phyloP scores from a whole-genome alignment of 2,888 invertebrate species.

The Coleophora deauratella region DNA sequence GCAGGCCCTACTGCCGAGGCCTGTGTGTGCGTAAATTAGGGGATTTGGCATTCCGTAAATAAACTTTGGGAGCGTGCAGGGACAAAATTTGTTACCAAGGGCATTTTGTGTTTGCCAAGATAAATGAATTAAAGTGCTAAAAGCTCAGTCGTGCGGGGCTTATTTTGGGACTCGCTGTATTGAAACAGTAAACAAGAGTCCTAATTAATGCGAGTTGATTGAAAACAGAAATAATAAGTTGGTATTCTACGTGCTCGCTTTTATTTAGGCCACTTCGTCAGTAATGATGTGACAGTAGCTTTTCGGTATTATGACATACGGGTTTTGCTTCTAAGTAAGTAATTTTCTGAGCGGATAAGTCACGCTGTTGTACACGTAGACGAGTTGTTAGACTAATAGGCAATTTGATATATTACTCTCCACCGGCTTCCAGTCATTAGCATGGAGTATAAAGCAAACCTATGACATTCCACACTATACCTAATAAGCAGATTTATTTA shows the following conservation, averaged over 20 bases:
- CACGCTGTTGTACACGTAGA: too few relatives aligned
- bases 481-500: too few relatives aligned
- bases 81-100: constrained; percentile 23
- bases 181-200: constrained; percentile 49
- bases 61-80: constrained; percentile 15
- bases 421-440: too few relatives aligned
- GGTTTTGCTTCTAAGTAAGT: too few relatives aligned
- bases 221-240: constrained; percentile 45
- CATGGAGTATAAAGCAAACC: too few relatives aligned
- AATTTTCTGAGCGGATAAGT: too few relatives aligned
- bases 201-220: constrained; percentile 44
- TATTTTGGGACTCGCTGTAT: constrained; percentile 45
- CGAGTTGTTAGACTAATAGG: too few relatives aligned
- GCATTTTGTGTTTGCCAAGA: constrained; percentile 32
- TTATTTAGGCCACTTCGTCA: constrained; percentile 25
- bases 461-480: too few relatives aligned
- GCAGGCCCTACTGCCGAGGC: too few relatives aligned
- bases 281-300: not conserved
- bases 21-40: too few relatives aligned
- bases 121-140: constrained; percentile 50
- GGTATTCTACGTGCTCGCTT: constrained; percentile 37
- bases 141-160: constrained; percentile 46
- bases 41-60: not conserved
- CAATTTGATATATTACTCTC: too few relatives aligned
- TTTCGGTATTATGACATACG: too few relatives aligned